Evolutionary conservation across 2,888 invertebrate species (phyloP).

Genomic region (Boloria selene): DNA sequence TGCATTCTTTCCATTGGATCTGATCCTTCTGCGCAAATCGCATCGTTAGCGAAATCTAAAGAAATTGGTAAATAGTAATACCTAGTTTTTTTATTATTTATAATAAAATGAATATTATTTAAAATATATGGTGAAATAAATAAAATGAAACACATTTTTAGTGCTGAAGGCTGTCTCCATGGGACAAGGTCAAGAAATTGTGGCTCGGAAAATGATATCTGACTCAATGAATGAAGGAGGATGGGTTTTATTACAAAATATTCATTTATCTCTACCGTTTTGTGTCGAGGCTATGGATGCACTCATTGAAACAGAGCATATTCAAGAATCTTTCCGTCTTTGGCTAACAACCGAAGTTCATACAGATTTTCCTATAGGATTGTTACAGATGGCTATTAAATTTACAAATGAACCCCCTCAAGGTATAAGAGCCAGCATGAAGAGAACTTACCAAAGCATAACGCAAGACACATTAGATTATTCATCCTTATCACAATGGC

Average conservation of each 20-base stretch:
- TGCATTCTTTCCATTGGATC: constrained; percentile 97
- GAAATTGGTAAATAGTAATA: constrained; percentile 85
- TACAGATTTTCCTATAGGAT: constrained; percentile 94
- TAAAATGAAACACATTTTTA: constrained; percentile 49
- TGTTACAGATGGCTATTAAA: constrained; percentile 95
- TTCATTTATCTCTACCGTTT: constrained; percentile 97
- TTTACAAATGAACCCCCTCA: constrained; percentile 99
- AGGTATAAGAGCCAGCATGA: constrained; percentile 95
- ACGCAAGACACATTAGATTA: constrained; percentile 96
- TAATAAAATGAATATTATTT: too few relatives aligned
- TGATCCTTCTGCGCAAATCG: constrained; percentile 97
- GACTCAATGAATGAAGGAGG: constrained; percentile 91
- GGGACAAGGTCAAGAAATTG: constrained; percentile 97
- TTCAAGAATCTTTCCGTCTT: constrained; percentile 91
- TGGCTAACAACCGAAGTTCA: constrained; percentile 99
- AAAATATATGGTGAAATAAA: too few relatives aligned
- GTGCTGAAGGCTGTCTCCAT: constrained; percentile 94
- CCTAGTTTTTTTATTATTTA: too few relatives aligned
- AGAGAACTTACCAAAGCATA: constrained; percentile 94
- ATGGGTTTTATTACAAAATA: constrained; percentile 97
- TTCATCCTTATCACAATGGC: constrained; percentile 95
- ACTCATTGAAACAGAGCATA: constrained; percentile 90
- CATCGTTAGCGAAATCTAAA: constrained; percentile 91
- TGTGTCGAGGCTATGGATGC: constrained; percentile 96
- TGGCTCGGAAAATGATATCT: constrained; percentile 91